Evolutionary conservation across 1,140 invertebrate genomes (phyloP), one percentile per base, ranked within the genome.

Genomic region (Conopomorpha cramerella): DNA sequence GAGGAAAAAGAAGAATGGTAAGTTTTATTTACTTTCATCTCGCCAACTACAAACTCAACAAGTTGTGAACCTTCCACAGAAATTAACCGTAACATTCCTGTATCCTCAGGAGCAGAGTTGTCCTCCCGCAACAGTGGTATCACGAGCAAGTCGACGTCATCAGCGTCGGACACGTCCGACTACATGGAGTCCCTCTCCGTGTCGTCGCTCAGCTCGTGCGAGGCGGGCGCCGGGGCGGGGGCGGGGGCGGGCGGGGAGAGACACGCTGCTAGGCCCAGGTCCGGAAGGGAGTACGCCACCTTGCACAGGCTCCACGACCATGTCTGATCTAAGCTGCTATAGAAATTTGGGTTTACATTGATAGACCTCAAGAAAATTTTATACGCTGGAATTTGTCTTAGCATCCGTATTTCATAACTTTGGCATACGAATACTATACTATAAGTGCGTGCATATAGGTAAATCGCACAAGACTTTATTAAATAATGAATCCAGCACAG

Each of bases 91-190:
- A 23, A 10, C 4, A 23, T 23, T 23, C 19, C 19, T 18, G 8
- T 28, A 14, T 35, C 7, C 38, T 28, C 52, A 63, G 52, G 36
- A n/a, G 59, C 49, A 8, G 66, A 68, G 31, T 45, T 43, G 19
- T 84, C 63, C 73, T 82, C 36, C 46, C 83, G 54, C 68, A 84
- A 76, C 52, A 66, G 66, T 39, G 61, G 68, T 7, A 33, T 67
- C 30, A 63, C 65, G 2, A 61, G 41, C 29, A 62, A 67, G 35
- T 72, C 68, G 45, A 88, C 88, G 0, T 91, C 88, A 36, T 90
- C 87, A 44, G 89, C 89, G n/a, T 92, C 89, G 0, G 90, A 93
- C 56, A 90, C 91, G 78, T 91, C 89, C 0, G 90, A 93, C 77
- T 93, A 91, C 59, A 89, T 91, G 54, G 90, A 92, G 62, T 91